phyloP scores from a whole-genome alignment of 2,797 vertebrate genomes.

The Acomys russatus region DNA sequence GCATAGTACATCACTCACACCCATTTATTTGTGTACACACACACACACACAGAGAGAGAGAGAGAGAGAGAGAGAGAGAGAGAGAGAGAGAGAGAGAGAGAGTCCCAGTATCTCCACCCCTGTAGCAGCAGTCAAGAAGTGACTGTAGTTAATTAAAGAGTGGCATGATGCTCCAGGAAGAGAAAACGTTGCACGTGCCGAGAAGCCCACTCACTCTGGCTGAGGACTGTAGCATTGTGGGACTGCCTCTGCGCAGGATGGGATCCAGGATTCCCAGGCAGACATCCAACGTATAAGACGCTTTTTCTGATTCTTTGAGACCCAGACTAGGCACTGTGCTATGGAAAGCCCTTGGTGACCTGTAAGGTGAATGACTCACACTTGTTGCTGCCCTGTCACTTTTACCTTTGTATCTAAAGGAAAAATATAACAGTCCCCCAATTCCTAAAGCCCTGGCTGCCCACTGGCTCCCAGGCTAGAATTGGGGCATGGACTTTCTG shows the following conservation, averaged over 20 bases:
- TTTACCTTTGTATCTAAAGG: neutral
- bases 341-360: neutral
- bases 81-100: too few species aligned
- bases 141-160: neutral
- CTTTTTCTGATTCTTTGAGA: neutral
- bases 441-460: neutral
- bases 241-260: neutral
- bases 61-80: too few species aligned
- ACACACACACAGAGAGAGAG: neutral
- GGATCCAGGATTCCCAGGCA: neutral
- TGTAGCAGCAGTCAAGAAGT: neutral
- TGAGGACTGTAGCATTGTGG: rapidly evolving
- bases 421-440: neutral
- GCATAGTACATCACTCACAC: neutral
- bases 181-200: neutral
- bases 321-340: neutral
- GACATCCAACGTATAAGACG: neutral
- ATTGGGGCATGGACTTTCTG: neutral
- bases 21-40: neutral
- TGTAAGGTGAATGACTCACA: neutral
- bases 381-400: neutral
- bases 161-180: neutral
- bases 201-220: neutral
- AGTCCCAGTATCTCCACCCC: neutral
- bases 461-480: neutral